Conservation (phyloP, 2,113 vertebrate genomes). For the Gallinago paraguaiae region DNA sequence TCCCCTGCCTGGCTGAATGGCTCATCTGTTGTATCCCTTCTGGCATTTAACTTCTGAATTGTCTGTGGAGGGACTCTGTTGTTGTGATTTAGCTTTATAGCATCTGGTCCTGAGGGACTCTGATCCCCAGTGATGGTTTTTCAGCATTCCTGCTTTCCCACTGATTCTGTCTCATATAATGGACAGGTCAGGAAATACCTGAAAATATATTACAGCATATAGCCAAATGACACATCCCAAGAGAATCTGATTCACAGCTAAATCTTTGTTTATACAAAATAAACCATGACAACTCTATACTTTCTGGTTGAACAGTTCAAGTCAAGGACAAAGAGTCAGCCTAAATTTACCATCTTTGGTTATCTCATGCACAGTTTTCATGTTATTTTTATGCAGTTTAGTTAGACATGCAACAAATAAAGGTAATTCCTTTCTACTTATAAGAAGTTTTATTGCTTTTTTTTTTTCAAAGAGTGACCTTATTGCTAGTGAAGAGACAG, state of each 20-base stretch:
- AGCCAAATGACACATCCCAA: not conserved
- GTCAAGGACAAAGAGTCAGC: slow-evolving; percentile 1
- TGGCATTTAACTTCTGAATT: not conserved
- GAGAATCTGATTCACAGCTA: not conserved
- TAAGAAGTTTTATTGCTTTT: not conserved
- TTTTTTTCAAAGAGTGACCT: not conserved
- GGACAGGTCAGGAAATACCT: not conserved
- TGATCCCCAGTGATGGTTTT: not conserved
- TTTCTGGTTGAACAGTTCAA: slow-evolving; percentile 4
- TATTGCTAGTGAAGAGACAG: not conserved
- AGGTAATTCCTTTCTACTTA: slow-evolving; percentile 19
- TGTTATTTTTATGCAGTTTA: slow-evolving; percentile 5
- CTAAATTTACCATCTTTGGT: slow-evolving; percentile 3
- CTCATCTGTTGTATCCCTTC: slow-evolving; percentile 11
- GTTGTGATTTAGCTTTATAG: slow-evolving; percentile 13
- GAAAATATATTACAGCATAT: not conserved
- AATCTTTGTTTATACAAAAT: not conserved
- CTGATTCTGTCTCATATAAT: not conserved
- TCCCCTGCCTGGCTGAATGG: not conserved
- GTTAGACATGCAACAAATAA: slow-evolving; percentile 4
- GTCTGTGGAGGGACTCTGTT: not conserved
- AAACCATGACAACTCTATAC: not conserved
- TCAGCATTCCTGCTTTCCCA: not conserved
- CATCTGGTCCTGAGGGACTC: not conserved
- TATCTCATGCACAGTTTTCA: not conserved